phyloP scores from a whole-genome alignment of 2,888 invertebrate genomes.

The Mellilla xanthometata region DNA sequence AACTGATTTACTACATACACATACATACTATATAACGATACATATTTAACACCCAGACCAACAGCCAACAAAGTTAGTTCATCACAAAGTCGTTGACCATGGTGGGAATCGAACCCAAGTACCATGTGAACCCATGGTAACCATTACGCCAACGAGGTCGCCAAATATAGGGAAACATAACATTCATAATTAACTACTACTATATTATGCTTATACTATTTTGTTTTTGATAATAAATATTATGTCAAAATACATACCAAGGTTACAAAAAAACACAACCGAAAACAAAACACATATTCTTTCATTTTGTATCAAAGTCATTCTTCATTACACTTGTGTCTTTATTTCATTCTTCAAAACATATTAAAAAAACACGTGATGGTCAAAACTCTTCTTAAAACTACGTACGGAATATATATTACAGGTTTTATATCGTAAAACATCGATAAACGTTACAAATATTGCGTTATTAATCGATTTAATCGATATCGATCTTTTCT shows the following conservation, averaged over 20 bases:
- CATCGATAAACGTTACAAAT: constrained; percentile 10
- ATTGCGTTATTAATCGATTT: constrained; percentile 17
- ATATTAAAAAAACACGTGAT: constrained; percentile 10
- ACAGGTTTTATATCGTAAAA: constrained; percentile 24
- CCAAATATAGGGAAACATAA: too few relatives aligned
- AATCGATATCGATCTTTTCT: constrained; percentile 2
- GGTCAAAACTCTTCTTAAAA: constrained; percentile 21
- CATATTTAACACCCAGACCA: too few relatives aligned
- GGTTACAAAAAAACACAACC: constrained; percentile 19
- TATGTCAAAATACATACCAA: constrained; percentile 31
- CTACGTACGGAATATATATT: constrained; percentile 43
- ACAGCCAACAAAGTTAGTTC: too few relatives aligned
- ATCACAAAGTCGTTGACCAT: too few relatives aligned
- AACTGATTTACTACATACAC: too few relatives aligned
- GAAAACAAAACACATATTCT: constrained; percentile 25
- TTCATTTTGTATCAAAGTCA: constrained; percentile 32
- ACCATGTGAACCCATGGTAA: too few relatives aligned
- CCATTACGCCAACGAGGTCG: too few relatives aligned
- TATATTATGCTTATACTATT: too few relatives aligned
- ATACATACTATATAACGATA: too few relatives aligned
- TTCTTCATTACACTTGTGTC: constrained; percentile 27
- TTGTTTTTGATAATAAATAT: too few relatives aligned
- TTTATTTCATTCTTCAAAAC: constrained; percentile 2
- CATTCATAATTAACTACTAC: too few relatives aligned
- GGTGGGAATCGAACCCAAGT: too few relatives aligned